Evolutionary conservation across 2,888 invertebrate species (phyloP), one percentile per base, ranked within the genome.

Genomic region (Apoderus coryli): DNA sequence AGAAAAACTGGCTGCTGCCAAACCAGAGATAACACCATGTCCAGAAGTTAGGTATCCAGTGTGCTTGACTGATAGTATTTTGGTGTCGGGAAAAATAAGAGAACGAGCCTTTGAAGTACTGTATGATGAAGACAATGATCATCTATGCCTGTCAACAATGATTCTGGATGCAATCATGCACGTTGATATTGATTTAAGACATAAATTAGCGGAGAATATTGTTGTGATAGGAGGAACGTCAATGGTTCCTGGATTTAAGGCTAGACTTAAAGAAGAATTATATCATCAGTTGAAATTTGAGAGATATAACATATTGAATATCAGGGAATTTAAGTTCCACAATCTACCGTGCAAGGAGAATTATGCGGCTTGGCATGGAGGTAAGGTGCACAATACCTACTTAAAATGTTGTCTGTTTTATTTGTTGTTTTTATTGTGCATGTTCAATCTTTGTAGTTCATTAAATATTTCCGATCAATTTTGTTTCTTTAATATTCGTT

Each of bases 331-430:
- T 52, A 79, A 77, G 57, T 85, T 92, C 55, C 90, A 90, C 59
- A 57, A 61, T 3, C 65, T 80, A 19, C 84, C 88, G 10, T 72
- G 79, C 16, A 76, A 79, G 52, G 73, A 74, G 33, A 92, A 89
- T 62, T 78, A 76, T 49, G 71, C 73, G 7, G 76, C 81, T 22
- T 95, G 93, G 92, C 60, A 85, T 14, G 92, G 92, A 54, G 80
- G 77, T 65, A 52, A 50, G 38, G 34, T 16, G 9, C n/a, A 7
- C 6, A 6, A 19, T 19, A 7, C n/a, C 19, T 19, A 7, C 7
- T 6, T n/a, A 7, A 19, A 19, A 10, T 6, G 4, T 16, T 5
- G 6, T 16, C 4, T 11, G 10, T 34, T 19, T 38, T 4, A n/a
- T n/a, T n/a, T n/a, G n/a, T n/a, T n/a, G n/a, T n/a, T n/a, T n/a